These are phyloP conservation scores for Ochropleura leucogaster DNA, from an alignment of 2,888 invertebrate species.

Conservation along the genomic window DNA sequence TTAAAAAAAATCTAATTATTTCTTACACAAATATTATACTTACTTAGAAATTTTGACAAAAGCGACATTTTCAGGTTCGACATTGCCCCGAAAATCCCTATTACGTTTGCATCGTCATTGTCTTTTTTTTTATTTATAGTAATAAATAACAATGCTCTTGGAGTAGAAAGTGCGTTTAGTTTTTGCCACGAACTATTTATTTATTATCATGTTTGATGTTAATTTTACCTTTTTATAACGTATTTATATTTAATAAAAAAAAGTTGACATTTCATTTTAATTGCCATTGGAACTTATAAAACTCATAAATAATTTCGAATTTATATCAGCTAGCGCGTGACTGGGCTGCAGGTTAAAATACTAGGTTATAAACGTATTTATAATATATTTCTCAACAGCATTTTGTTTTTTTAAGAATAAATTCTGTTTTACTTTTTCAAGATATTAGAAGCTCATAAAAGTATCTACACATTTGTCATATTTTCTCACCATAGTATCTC, in stretches of 20 bases:
- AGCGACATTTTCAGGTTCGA: not conserved
- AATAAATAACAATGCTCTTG: not conserved
- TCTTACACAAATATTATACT: not conserved
- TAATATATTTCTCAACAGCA: slow-evolving; percentile 1
- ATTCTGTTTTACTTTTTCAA: not conserved
- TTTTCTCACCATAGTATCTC: too few relatives aligned
- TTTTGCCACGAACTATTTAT: slow-evolving; percentile 6
- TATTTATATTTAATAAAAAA: slow-evolving; percentile 17
- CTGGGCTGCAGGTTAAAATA: slow-evolving; percentile 9
- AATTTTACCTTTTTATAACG: slow-evolving; percentile 1
- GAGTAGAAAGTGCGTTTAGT: slow-evolving; percentile 20
- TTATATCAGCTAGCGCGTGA: slow-evolving; percentile 35
- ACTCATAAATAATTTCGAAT: slow-evolving; percentile 30
- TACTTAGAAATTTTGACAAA: not conserved
- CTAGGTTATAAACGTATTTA: slow-evolving; percentile 9
- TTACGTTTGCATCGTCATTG: not conserved
- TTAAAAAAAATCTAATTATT: not conserved
- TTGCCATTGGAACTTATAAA: slow-evolving; percentile 27
- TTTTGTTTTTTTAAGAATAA: not conserved
- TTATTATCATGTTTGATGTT: slow-evolving; percentile 11
- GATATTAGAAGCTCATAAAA: slow-evolving; percentile 5
- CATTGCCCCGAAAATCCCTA: not conserved
- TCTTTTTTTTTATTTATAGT: too few relatives aligned
- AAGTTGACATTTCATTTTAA: slow-evolving; percentile 46
- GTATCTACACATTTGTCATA: slow-evolving; percentile 8